Conservation (phyloP, 2,888 invertebrate genomes). For the Conops quadrifasciatus region DNA sequence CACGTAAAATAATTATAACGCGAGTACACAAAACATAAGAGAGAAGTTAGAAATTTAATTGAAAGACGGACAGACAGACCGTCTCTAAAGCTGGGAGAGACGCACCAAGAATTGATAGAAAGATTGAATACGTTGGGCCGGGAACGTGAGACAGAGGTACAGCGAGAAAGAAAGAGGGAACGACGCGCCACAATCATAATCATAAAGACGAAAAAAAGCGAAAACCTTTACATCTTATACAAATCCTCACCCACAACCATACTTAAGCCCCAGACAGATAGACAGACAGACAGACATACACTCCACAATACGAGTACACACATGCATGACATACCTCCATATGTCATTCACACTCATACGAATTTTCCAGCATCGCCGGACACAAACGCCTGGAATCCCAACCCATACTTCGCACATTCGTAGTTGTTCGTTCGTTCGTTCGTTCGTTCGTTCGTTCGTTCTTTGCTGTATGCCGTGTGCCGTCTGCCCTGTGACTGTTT, state of each 20-base stretch:
- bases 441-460: background rate
- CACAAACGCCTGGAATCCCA: background rate
- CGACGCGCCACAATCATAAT: background rate
- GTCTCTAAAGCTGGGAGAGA: background rate
- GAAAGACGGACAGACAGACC: constrained; percentile 11
- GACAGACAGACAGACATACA: constrained; percentile 5
- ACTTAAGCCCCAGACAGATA: constrained; percentile 19
- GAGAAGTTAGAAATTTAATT: constrained; percentile 23
- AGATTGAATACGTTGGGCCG: background rate
- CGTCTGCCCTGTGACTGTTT: no score
- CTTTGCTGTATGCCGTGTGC: no score
- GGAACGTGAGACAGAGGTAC: background rate
- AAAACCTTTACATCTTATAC: background rate
- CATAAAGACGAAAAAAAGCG: constrained; percentile 1
- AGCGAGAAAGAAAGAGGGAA: background rate
- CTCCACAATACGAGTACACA: constrained; percentile 4
- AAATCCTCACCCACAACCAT: constrained; percentile 34
- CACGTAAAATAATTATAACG: constrained; percentile 46
- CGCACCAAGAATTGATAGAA: constrained; percentile 6
- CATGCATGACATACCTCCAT: background rate
- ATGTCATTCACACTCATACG: constrained; percentile 14
- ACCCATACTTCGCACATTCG: background rate
- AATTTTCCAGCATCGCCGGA: constrained; percentile 7
- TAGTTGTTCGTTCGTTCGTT: background rate
- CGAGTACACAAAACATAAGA: constrained; percentile 40